These are phyloP conservation scores for Columba livia DNA, from an alignment of 2,113 vertebrate genomes.

Conservation along the genomic window DNA sequence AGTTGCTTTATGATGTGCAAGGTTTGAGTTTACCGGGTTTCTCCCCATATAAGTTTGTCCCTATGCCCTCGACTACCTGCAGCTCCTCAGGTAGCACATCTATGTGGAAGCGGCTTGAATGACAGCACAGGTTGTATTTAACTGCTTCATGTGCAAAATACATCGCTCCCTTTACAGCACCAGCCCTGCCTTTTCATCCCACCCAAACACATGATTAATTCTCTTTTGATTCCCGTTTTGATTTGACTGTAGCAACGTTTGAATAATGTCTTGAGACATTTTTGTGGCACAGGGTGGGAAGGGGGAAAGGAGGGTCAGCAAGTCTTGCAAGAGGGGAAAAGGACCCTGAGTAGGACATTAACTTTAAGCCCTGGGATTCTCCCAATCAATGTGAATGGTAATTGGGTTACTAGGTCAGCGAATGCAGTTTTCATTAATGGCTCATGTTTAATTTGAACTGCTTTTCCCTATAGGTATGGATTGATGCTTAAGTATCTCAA, in stretches of 20 bases:
- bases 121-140: not conserved
- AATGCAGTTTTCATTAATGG: constrained; percentile 52
- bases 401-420: constrained; percentile 59
- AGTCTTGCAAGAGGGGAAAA: not conserved
- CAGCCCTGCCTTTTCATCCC: not conserved
- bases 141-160: not conserved
- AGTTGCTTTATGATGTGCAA: not conserved
- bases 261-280: not conserved
- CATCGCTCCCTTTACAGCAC: not conserved
- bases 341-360: not conserved
- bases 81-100: not conserved
- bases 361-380: not conserved
- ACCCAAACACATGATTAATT: not conserved
- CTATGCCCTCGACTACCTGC: not conserved
- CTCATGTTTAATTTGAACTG: constrained; percentile 54
- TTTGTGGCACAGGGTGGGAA: not conserved
- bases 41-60: not conserved
- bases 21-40: not conserved
- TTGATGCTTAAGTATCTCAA: constrained; percentile 43
- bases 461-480: constrained; percentile 47
- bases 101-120: not conserved
- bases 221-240: not conserved
- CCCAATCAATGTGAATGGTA: constrained; percentile 3
- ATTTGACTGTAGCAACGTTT: not conserved
- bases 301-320: rapidly evolving